These are phyloP conservation scores for Suricata suricatta DNA, from an alignment of 2,113 vertebrate species.

Conservation along the genomic window DNA sequence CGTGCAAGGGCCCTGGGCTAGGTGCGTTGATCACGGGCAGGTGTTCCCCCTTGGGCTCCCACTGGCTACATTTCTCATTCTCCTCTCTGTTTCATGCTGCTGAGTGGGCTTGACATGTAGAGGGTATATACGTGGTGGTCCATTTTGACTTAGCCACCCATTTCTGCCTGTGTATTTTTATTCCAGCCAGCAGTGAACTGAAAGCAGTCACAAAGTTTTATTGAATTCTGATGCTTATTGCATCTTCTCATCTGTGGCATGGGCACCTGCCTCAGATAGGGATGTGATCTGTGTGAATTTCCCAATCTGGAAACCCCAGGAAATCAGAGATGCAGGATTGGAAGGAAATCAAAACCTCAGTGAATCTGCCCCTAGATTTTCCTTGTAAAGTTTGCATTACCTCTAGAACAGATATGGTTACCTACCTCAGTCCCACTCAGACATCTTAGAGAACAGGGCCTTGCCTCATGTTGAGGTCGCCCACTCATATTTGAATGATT, in stretches of 20 bases:
- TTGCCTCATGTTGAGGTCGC: not conserved
- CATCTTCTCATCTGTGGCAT: not conserved
- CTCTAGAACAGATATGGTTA: not conserved
- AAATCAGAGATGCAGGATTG: not conserved
- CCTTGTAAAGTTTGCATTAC: not conserved
- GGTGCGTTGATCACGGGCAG: fast-evolving
- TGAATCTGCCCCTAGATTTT: not conserved
- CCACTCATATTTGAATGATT: not conserved
- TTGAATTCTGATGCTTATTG: not conserved
- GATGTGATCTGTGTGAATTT: no score
- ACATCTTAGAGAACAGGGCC: no score
- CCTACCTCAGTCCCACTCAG: not conserved
- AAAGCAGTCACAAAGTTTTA: not conserved
- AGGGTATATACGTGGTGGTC: fast-evolving
- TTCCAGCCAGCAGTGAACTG: not conserved
- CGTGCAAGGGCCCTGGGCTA: not conserved
- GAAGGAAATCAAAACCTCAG: not conserved
- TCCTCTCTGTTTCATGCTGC: not conserved
- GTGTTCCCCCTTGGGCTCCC: no score
- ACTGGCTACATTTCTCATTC: not conserved
- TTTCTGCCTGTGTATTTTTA: not conserved
- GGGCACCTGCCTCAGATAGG: not conserved
- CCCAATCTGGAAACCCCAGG: not conserved
- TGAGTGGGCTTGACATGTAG: not conserved
- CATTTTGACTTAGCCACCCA: not conserved